Evolutionary conservation across 2,797 vertebrate genomes (phyloP).

Genomic region (Spinibarbus caldwelli): DNA sequence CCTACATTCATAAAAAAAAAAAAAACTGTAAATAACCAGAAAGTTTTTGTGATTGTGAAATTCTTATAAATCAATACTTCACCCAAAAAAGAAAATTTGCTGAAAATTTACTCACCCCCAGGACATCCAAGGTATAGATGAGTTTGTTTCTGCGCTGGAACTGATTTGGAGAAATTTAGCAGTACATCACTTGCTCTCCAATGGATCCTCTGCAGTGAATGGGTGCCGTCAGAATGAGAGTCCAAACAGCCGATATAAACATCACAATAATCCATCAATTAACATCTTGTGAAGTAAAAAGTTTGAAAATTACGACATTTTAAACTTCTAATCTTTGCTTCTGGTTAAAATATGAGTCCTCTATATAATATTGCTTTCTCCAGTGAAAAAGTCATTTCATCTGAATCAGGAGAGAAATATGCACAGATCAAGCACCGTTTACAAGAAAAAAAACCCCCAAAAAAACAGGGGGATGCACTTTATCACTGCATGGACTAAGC

Average conservation of each 20-base stretch:
- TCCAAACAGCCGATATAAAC: neutral
- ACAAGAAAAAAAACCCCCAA: neutral
- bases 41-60: neutral
- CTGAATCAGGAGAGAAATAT: neutral
- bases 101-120: neutral
- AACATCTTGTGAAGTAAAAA: neutral
- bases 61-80: neutral
- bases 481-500: no score
- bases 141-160: neutral
- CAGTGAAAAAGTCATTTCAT: neutral
- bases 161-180: neutral
- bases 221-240: neutral
- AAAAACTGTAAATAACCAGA: neutral
- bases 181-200: neutral
- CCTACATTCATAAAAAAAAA: neutral
- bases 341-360: neutral
- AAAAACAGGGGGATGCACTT: no score
- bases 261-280: neutral
- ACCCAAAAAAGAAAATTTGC: neutral
- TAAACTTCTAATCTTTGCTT: neutral
- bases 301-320: neutral
- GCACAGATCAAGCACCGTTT: neutral
- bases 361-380: neutral
- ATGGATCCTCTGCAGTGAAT: neutral
- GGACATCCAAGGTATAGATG: neutral